Conservation (phyloP, 1,140 invertebrate species). For the Centruroides vittatus region DNA sequence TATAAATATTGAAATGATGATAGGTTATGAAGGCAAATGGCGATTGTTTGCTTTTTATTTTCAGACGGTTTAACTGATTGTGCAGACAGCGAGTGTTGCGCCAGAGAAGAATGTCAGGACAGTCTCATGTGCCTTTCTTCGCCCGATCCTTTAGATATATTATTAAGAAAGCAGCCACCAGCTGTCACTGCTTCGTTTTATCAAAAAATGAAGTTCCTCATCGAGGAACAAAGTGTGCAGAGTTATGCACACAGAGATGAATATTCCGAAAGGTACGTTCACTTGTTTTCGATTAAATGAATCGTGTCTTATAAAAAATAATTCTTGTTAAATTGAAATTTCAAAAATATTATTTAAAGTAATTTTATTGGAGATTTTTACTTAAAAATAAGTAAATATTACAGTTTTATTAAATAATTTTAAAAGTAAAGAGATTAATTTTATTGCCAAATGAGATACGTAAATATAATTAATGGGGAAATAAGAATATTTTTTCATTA, state of each 20-base stretch:
- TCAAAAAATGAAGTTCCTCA: constrained; percentile 93
- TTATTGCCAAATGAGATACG: not conserved
- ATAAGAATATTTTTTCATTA: too few relatives aligned
- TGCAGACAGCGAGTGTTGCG: constrained; percentile 93
- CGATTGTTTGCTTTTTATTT: constrained; percentile 16
- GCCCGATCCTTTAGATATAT: constrained; percentile 83
- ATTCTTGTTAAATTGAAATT: not conserved
- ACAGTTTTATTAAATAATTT: too few relatives aligned
- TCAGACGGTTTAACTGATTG: constrained; percentile 91
- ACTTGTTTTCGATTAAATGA: not conserved
- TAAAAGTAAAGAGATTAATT: too few relatives aligned
- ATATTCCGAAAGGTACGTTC: constrained; percentile 88
- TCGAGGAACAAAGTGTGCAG: constrained; percentile 93
- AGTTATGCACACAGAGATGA: constrained; percentile 85
- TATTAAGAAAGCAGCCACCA: constrained; percentile 83
- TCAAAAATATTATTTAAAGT: not conserved
- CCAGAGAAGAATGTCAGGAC: constrained; percentile 57
- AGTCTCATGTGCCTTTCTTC: constrained; percentile 80
- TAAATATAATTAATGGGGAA: too few relatives aligned
- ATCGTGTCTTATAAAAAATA: too few relatives aligned
- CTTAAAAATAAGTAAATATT: too few relatives aligned
- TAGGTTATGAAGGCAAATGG: too few relatives aligned
- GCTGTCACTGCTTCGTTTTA: constrained; percentile 94
- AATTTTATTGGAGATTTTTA: not conserved
- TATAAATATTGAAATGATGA: too few relatives aligned